A percentile compares a stretch with the other conserved stretches of the same genome.
phyloP scores from a whole-genome alignment of 2,113 vertebrate species.

The Anas platyrhynchos region DNA sequence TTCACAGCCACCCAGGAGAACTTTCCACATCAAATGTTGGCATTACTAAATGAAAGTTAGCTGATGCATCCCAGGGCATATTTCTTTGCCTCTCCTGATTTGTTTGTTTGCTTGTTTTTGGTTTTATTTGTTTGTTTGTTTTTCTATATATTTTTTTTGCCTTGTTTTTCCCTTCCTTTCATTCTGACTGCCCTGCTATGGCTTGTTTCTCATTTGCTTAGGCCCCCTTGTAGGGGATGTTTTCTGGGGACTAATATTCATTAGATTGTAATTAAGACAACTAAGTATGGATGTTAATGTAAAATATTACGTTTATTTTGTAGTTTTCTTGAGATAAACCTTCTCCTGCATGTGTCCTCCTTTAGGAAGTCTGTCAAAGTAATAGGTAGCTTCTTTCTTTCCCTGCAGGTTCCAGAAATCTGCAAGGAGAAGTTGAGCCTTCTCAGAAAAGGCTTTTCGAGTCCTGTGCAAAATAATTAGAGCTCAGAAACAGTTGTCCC shows the following conservation, averaged over 20 bases:
- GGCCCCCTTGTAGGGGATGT: not conserved
- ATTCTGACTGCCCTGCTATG: not conserved
- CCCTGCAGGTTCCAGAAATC: not conserved
- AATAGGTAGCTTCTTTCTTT: not conserved
- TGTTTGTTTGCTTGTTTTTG: not conserved
- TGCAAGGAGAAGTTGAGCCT: not conserved
- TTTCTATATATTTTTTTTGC: not conserved
- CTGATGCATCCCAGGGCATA: not conserved
- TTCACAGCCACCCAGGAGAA: not conserved
- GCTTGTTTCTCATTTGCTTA: slow-evolving; percentile 1
- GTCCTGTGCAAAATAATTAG: not conserved
- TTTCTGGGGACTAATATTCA: not conserved
- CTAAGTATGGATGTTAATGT: not conserved
- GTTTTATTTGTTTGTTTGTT: too few relatives aligned
- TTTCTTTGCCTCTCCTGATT: not conserved
- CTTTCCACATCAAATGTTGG: not conserved
- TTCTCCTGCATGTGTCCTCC: not conserved
- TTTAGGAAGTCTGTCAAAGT: not conserved
- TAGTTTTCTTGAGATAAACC: not conserved
- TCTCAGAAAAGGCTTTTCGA: not conserved
- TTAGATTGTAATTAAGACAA: slow-evolving; percentile 18
- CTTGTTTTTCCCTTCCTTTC: not conserved
- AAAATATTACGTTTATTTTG: not conserved
- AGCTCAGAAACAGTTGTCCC: not conserved
- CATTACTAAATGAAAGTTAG: not conserved